Base-by-base conservation (phyloP, 2,113 vertebrate genomes). In the Aldabrachelys gigantea region DNA sequence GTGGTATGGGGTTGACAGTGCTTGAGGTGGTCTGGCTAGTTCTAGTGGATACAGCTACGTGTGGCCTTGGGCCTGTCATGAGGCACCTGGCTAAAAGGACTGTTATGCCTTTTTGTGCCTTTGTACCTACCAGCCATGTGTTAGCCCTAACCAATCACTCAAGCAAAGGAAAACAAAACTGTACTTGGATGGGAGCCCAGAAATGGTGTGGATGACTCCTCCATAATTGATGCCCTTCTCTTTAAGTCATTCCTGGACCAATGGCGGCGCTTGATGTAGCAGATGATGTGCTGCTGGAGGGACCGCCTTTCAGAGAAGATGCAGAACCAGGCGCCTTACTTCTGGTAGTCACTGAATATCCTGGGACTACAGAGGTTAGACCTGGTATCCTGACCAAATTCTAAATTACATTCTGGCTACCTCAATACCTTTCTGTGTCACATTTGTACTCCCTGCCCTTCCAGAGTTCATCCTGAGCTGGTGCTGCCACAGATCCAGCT, bases 1-100 rank as follows among this genome's bases (percentile, higher is more conserved):
- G 19, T 35, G 54, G 10, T 59, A 29, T 49, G 85, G 24, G 21
- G 24, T 57, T 44, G n/a, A 35, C 1, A 1, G 31, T 62, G 25
- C 0, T 0, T 49, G 53, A 52, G 27, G 41, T 78, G 78, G 11
- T 41, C 27, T 47, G 53, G 0, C 0, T 22, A 29, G 41, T 10
- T 16, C 52, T 25, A 49, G n/a, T 19, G 80, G 29, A 35, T 17
- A 29, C 21, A 11, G 1, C n/a, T 50, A 13, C 3, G 0, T 16
- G 50, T 1, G 2, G 44, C 87, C 83, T 81, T 57, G 78, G 11
- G 52, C 2, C 8, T 80, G 21, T 38, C 2, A 0, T 50, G 62
- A 29, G 22, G 50, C 8, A n/a, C 38, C 87, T 53, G 53, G 41
- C 31, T 31, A 53, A 22, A 41, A 76, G 9, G 2, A 1, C 17